phyloP scores from a whole-genome alignment of 2,113 vertebrate genomes.

The Bubo bubo region DNA sequence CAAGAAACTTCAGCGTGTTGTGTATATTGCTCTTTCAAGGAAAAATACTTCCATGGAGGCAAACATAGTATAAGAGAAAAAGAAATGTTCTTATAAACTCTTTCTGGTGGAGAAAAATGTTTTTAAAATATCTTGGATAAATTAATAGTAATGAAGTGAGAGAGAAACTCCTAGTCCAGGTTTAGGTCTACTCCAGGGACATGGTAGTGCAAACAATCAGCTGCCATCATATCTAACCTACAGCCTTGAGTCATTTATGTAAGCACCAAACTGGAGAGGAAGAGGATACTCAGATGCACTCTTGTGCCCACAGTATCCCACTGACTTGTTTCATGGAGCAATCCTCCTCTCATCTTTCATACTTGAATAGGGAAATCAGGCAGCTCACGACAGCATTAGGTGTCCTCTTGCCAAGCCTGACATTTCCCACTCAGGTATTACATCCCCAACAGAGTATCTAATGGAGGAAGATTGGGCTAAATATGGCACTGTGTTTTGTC shows the following conservation, averaged over 20 bases:
- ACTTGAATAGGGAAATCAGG: background rate
- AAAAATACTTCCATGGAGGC: background rate
- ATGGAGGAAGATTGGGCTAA: background rate
- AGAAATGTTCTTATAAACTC: background rate
- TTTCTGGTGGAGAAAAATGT: rapidly evolving
- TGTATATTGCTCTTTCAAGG: background rate
- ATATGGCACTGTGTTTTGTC: background rate
- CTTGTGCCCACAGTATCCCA: background rate
- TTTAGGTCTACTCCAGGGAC: background rate
- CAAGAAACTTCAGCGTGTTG: background rate
- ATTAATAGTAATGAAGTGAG: background rate
- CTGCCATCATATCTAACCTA: background rate
- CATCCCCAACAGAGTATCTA: background rate
- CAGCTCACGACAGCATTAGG: rapidly evolving
- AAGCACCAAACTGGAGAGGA: background rate
- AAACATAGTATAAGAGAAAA: background rate
- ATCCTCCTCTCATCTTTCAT: background rate
- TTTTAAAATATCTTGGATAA: background rate
- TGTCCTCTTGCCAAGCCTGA: background rate
- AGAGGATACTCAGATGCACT: background rate
- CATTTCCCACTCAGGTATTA: background rate
- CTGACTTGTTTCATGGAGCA: background rate
- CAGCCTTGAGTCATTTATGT: background rate
- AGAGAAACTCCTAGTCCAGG: background rate
- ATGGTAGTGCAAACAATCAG: background rate